phyloP scores from a whole-genome alignment of 2,113 vertebrate genomes.

The Gallinago undulata region DNA sequence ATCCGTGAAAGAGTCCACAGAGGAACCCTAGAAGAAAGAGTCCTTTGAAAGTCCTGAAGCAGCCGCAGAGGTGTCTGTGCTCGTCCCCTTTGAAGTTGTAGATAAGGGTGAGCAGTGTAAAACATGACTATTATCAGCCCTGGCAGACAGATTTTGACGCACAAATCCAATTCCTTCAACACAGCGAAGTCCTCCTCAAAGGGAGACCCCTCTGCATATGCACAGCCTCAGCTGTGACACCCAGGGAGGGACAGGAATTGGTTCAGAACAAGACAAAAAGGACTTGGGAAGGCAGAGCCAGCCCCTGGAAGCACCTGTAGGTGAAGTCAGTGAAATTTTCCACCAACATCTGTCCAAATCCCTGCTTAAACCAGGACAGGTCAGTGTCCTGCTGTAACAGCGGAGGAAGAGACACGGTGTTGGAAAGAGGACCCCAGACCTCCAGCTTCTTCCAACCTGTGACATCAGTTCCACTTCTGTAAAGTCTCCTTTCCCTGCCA shows the following conservation, averaged over 20 bases:
- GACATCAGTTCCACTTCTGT: not conserved
- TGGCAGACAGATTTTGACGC: not conserved
- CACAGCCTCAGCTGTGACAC: not conserved
- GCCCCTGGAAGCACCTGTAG: not conserved
- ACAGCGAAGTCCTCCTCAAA: rapidly evolving
- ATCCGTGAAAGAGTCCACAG: not conserved
- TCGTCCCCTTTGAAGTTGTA: not conserved
- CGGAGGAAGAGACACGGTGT: rapidly evolving
- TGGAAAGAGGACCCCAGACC: not conserved
- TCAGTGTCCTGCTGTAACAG: rapidly evolving
- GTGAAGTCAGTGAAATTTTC: not conserved
- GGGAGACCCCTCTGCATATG: not conserved
- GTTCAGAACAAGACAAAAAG: rapidly evolving
- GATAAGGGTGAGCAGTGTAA: not conserved
- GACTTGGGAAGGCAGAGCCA: rapidly evolving
- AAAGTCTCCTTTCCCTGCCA: not conserved
- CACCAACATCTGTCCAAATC: rapidly evolving
- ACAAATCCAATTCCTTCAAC: not conserved
- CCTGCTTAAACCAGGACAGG: not conserved
- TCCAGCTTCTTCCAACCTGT: not conserved
- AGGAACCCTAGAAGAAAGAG: not conserved
- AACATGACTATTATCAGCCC: not conserved
- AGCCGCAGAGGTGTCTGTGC: not conserved
- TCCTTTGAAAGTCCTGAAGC: not conserved
- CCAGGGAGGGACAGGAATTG: rapidly evolving